Evolutionary conservation across 2,888 invertebrate genomes (phyloP).

Genomic region (Andrena praecox): DNA sequence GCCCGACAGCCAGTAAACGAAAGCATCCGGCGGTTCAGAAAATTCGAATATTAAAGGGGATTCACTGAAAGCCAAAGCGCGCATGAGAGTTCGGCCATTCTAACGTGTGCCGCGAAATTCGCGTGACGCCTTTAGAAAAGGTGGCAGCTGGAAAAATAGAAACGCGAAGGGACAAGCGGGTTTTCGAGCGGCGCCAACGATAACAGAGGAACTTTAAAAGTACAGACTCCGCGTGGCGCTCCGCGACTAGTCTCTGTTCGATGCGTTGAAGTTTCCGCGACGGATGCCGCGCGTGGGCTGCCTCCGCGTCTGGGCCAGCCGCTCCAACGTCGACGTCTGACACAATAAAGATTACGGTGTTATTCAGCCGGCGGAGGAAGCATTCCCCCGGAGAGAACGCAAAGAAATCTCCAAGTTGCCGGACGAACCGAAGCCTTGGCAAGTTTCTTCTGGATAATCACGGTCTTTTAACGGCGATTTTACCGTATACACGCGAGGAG

Average conservation of each 20-base stretch:
- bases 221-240: not conserved
- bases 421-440: too few species aligned
- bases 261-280: not conserved
- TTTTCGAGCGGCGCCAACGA: slow-evolving; percentile 2
- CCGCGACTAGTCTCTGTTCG: not conserved
- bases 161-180: not conserved
- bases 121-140: not conserved
- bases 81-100: too few species aligned
- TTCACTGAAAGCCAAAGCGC: not conserved
- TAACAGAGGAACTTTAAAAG: not conserved
- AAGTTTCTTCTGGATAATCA: not conserved
- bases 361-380: too few species aligned
- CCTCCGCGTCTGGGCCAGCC: not conserved
- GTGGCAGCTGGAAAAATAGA: not conserved
- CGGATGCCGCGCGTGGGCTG: not conserved
- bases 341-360: not conserved
- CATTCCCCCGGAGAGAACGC: too few species aligned
- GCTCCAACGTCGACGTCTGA: not conserved
- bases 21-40: too few species aligned
- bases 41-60: not conserved
- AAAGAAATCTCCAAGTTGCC: not conserved
- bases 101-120: too few species aligned
- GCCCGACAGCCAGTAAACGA: too few species aligned
- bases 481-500: too few species aligned
- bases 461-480: not conserved